Evolutionary conservation across 1,140 invertebrate species (phyloP), one percentile per base, ranked within the genome.

Genomic region (Drosophila nannoptera): DNA sequence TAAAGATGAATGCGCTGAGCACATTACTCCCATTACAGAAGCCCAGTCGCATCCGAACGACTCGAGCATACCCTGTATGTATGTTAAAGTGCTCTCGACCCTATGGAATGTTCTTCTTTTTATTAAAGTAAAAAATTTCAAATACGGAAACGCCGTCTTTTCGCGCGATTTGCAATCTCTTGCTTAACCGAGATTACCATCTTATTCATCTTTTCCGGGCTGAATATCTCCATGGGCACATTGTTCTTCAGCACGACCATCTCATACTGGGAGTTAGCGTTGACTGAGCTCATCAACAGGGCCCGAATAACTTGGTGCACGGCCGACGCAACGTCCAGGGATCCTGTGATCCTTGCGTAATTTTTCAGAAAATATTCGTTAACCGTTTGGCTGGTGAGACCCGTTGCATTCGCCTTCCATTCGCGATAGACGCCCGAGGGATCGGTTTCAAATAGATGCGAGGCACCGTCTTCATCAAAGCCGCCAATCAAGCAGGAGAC

Each of bases 381-480:
- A 0, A 99, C 98, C 22, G 97, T 97, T 90, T 99, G 99, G 2
- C 97, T 97, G 89, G 95, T 97, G 71, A 98, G 92, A 3, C 99
- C 99, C 71, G 98, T 99, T 0, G 98, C 97, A 92, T 98, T 99
- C 4, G 98, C 98, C 92, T 97, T 96, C 97, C 98, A 99, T 91
- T 99, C 98, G 89, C 98, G 97, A 89, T 98, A 99, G 83, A 98
- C 98, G 60, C 98, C 98, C 69, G 98, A 99, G 8, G 99, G 98
- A 90, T 99, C 98, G 29, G 98, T 99, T 91, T 99, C 98, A 91
- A 98, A 99, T 31, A 99, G 91, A 90, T 98, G 97, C 29, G 98
- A 96, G 48, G 94, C 93, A 9, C 97, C 98, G 91, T 99, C 98
- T 88, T 94, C 95, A 90, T 99, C 98, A 92, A 99, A 99, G 22